Conservation (phyloP, 2,113 vertebrate species). For the Riparia riparia region DNA sequence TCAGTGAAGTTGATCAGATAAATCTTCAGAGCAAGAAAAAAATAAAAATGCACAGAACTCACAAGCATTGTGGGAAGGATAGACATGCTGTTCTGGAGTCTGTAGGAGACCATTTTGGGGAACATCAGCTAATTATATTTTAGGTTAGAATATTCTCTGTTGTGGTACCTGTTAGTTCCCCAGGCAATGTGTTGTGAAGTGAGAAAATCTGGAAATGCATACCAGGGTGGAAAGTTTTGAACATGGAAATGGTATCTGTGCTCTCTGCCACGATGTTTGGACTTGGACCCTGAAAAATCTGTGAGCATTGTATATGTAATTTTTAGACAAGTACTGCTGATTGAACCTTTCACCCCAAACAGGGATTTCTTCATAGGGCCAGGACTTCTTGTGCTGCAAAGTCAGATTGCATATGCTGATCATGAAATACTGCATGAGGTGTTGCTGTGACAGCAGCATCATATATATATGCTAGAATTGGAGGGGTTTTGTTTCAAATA, state of each 20-base stretch:
- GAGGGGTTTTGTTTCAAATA: not conserved
- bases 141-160: not conserved
- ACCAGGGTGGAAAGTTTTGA: not conserved
- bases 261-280: not conserved
- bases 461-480: not conserved
- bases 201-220: not conserved
- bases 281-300: not conserved
- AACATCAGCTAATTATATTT: not conserved
- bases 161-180: not conserved
- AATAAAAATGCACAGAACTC: not conserved
- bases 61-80: not conserved
- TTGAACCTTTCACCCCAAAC: not conserved
- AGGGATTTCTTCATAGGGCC: not conserved
- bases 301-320: fast-evolving
- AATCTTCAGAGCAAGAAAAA: not conserved
- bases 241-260: not conserved
- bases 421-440: no score
- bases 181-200: not conserved
- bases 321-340: not conserved
- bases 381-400: not conserved
- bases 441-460: not conserved
- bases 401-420: not conserved
- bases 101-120: not conserved
- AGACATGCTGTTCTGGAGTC: not conserved
- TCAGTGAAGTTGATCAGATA: not conserved